These are phyloP conservation scores for Lonchura striata DNA, from an alignment of 2,113 vertebrate genomes.

Conservation along the genomic window DNA sequence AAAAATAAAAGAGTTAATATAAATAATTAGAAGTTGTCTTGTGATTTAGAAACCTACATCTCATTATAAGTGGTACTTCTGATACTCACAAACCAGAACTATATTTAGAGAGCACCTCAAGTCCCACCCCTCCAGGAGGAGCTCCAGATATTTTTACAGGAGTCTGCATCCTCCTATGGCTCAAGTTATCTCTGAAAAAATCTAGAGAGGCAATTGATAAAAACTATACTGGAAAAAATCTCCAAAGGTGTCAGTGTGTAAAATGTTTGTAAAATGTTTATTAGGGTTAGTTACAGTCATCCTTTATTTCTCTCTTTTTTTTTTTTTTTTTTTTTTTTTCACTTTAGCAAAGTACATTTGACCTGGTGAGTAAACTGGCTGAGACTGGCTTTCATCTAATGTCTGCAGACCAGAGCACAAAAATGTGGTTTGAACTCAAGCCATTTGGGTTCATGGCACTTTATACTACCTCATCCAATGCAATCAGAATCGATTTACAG, in stretches of 20 bases:
- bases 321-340: neutral
- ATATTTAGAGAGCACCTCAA: neutral
- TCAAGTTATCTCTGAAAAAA: neutral
- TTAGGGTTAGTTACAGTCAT: neutral
- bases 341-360: neutral
- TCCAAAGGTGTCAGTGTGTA: neutral
- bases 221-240: neutral
- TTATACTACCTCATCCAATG: neutral
- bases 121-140: neutral
- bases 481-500: neutral
- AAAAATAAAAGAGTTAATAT: neutral
- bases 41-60: neutral
- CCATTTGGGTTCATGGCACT: neutral
- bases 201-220: neutral
- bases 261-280: neutral
- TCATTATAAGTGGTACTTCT: neutral
- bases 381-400: neutral
- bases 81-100: neutral
- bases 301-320: neutral
- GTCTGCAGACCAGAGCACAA: neutral
- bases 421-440: neutral
- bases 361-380: neutral
- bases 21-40: neutral
- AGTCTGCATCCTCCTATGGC: neutral
- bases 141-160: neutral